Evolutionary conservation across 92 coral and sea anemone genomes (phyloP), one percentile per base, ranked within the genome.

Genomic region (Actinostola sp.): DNA sequence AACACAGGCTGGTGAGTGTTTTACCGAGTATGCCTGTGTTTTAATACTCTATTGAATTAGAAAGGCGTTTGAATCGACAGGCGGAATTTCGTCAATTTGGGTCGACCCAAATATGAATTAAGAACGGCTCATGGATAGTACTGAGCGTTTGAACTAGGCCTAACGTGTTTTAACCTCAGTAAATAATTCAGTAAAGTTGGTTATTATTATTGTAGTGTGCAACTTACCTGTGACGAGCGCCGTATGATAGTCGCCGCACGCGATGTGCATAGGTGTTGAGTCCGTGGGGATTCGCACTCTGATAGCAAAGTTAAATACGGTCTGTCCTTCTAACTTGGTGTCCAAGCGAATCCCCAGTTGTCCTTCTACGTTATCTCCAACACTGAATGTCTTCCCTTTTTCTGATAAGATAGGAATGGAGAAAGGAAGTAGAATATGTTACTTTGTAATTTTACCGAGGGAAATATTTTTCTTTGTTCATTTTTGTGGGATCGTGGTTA

Each of bases 191-290:
- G n/a, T n/a, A n/a, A n/a, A n/a, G n/a, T n/a, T n/a, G n/a, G 3
- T 49, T 21, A 6, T 17, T 49, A 6, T 5, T 53, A 53, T 6
- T 53, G 31, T 25, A 14, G 15, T 11, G 16, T 23, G 29, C 44
- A 29, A 73, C 57, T 30, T 45, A 94, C 98, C 98, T 85, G 98
- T 92, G 6, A 94, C 84, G 1, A 78, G 77, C 34, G 97, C 98
- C 24, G 98, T 79, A 69, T 94, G 93, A 55, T 57, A 80, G 58
- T 87, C 97, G 12, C 98, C 98, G 75, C 98, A 94, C 0, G 97
- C 85, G 12, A 94, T 74, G 38, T 80, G 89, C 1, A 79, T 72
- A 0, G 92, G 84, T 62, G 76, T 88, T 23, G 86, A 82, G 75
- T 85, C 88, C 16, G 87, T 70, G 11, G 94, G 87, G 27, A 94